Evolutionary conservation across 2,888 invertebrate genomes (phyloP).

Genomic region (Formica aserva): DNA sequence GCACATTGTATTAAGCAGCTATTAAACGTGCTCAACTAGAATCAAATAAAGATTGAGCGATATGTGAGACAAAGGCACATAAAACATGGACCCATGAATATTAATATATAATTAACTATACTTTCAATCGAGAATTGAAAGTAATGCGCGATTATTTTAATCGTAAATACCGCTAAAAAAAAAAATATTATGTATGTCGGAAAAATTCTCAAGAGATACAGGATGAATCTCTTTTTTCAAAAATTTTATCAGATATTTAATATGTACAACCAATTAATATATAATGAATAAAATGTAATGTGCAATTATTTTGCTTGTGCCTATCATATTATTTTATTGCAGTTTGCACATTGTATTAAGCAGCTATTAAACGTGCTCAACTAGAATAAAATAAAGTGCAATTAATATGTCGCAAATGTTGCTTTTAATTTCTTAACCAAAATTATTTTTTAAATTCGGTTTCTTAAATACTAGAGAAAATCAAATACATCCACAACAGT

Average conservation of each 20-base stretch:
- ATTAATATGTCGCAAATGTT: conserved; percentile 7
- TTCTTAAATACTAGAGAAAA: background rate
- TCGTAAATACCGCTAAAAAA: conserved; percentile 4
- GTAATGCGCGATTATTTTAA: conserved; percentile 25
- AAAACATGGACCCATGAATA: conserved; percentile 29
- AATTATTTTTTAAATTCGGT: background rate
- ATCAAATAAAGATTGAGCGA: conserved; percentile 46
- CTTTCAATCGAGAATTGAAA: conserved; percentile 37
- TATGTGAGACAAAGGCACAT: conserved; percentile 44
- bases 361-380: conserved; percentile 38
- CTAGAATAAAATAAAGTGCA: conserved; percentile 36
- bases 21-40: conserved; percentile 39
- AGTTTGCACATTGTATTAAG: conserved; percentile 42
- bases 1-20: conserved; percentile 42
- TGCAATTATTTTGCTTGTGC: conserved; percentile 40
- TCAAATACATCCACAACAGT: background rate
- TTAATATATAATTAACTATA: conserved; percentile 46
- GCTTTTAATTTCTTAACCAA: background rate
- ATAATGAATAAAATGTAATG: conserved; percentile 3
- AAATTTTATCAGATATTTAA: background rate
- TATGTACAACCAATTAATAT: conserved; percentile 8
- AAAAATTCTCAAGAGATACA: conserved; percentile 15
- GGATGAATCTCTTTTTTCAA: background rate
- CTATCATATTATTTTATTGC: conserved; percentile 44
- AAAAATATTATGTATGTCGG: background rate